These are phyloP conservation scores for Myotis myotis DNA, from an alignment of 2,797 vertebrate species.

Conservation along the genomic window DNA sequence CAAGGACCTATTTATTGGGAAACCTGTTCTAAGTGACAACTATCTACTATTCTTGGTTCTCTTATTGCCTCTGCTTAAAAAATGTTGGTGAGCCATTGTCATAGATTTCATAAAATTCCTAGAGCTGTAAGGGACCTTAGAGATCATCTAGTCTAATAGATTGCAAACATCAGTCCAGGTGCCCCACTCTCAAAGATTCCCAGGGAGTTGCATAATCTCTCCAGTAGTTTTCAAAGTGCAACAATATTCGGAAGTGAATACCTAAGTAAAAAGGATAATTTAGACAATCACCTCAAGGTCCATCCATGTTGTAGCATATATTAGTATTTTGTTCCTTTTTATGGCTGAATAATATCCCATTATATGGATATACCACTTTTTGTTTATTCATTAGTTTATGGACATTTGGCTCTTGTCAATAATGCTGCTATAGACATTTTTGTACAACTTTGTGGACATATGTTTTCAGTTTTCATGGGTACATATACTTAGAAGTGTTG, in stretches of 20 bases:
- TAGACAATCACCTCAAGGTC: not conserved
- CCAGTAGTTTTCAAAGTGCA: not conserved
- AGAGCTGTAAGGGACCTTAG: not conserved
- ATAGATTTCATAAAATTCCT: slow-evolving; percentile 26
- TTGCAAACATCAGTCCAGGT: slow-evolving; percentile 27
- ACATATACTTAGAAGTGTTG: not conserved
- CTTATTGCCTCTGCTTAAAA: slow-evolving; percentile 17
- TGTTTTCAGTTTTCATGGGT: slow-evolving; percentile 6
- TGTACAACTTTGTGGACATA: not conserved
- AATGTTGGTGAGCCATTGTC: not conserved
- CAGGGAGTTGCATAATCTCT: not conserved
- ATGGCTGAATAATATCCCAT: slow-evolving; percentile 1
- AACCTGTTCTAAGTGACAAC: not conserved
- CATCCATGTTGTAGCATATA: not conserved
- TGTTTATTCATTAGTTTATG: slow-evolving; percentile 11
- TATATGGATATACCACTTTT: not conserved
- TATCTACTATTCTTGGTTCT: not conserved
- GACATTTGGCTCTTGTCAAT: not conserved
- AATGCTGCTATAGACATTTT: not conserved
- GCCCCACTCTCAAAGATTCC: not conserved
- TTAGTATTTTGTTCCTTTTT: slow-evolving; percentile 10
- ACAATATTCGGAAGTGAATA: not conserved
- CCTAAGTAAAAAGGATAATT: slow-evolving; percentile 23
- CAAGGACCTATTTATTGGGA: not conserved
- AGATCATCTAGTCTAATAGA: slow-evolving; percentile 13